Evolutionary conservation across 2,797 vertebrate species (phyloP).

Genomic region (Sebastes glaucus): DNA sequence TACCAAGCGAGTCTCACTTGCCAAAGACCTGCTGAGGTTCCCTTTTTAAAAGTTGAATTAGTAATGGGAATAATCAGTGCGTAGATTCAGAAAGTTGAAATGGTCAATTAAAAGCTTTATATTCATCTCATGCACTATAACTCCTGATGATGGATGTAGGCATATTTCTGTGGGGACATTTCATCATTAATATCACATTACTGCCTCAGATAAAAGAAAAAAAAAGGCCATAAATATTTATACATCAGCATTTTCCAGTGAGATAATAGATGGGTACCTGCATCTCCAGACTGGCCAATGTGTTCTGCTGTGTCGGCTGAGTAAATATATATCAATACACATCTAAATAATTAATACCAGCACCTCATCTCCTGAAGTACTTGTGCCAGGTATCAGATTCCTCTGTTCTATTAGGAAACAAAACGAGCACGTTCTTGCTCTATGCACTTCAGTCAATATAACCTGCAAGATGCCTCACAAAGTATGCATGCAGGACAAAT

Average conservation of each 20-base stretch:
- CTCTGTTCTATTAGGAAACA: neutral
- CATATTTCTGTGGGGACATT: neutral
- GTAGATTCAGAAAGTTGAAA: neutral
- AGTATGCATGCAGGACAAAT: neutral
- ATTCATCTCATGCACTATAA: neutral
- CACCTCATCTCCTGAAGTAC: neutral
- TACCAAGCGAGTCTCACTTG: neutral
- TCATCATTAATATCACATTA: slow-evolving; percentile 33
- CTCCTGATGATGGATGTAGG: slow-evolving; percentile 21
- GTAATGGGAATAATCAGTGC: neutral
- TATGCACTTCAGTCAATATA: neutral
- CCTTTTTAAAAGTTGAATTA: neutral
- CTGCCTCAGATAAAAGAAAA: slow-evolving; percentile 23
- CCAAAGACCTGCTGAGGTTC: neutral
- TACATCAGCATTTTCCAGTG: neutral
- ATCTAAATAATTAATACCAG: neutral
- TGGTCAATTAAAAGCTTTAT: slow-evolving; percentile 36
- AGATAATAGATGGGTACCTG: slow-evolving; percentile 7
- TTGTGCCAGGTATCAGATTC: neutral
- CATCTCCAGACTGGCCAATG: neutral
- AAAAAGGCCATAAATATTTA: slow-evolving; percentile 23
- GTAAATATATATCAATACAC: neutral
- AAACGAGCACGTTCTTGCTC: neutral
- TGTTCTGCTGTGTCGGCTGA: neutral
- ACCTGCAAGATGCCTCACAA: neutral